Evolutionary conservation across 2,113 vertebrate genomes (phyloP).

Genomic region (Isichthys henryi): DNA sequence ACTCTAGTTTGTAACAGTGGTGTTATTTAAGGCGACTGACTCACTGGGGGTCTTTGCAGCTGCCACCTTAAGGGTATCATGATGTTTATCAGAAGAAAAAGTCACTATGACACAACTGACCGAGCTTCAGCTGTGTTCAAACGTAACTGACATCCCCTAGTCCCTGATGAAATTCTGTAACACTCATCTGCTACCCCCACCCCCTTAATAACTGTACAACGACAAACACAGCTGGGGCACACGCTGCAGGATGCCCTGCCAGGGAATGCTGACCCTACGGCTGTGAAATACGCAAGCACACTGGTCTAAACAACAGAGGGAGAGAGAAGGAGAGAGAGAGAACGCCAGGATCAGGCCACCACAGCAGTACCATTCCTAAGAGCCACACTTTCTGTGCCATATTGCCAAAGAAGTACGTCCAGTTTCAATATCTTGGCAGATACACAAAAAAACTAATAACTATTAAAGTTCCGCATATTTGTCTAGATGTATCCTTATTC

Average conservation of each 20-base stretch:
- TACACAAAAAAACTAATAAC: background rate
- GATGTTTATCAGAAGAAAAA: background rate
- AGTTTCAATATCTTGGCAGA: background rate
- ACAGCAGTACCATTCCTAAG: background rate
- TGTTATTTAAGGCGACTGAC: background rate
- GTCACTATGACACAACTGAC: background rate
- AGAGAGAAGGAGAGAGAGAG: background rate
- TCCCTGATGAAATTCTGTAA: background rate
- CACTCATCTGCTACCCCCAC: background rate
- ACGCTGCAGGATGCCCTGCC: background rate
- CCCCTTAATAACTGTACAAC: background rate
- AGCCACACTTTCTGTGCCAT: background rate
- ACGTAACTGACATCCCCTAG: background rate
- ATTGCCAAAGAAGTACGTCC: background rate
- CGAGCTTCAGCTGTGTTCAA: background rate
- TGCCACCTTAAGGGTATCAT: background rate
- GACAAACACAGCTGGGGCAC: constrained; percentile 7
- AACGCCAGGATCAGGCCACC: background rate
- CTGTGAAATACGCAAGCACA: background rate
- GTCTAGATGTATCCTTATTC: background rate
- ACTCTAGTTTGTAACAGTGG: background rate
- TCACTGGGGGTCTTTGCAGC: background rate
- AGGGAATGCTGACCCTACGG: background rate
- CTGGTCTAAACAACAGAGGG: background rate
- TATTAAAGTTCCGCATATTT: background rate